Base-by-base conservation (phyloP, 1,140 invertebrate genomes). In the Bilobella aurantiaca region DNA sequence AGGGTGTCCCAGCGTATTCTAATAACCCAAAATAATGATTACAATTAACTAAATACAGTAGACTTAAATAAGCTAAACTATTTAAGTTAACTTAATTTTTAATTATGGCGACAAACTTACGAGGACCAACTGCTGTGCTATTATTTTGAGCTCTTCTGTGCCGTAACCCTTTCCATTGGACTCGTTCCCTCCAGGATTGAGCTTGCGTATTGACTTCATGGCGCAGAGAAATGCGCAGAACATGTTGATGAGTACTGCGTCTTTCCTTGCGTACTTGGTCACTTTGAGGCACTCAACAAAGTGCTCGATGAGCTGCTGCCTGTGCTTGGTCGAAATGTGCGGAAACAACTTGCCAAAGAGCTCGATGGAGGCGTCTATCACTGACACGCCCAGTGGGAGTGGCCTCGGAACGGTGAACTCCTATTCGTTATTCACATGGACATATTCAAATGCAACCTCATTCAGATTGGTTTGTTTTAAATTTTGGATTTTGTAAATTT, bases 161-260 rank as follows among this genome's bases (percentile, higher is more conserved):
- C 64, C 69, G 14, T 23, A 23, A 25, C 3, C 12, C 53, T 71
- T 68, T 8, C 56, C 61, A 37, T 66, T 64, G 1, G 60, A 30
- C 1, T 47, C 53, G 47, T 57, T 47, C n/a, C 21, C 58, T 0
- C 56, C 60, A 29, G 37, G 59, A 37, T n/a, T 62, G 5, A 71
- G 47, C 49, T 60, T 68, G 3, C 71, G 56, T 21, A 73, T 65
- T n/a, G 58, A 47, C 76, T 94, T 92, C 32, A 98, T 78, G 5
- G 93, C 91, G 73, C 89, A 87, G 25, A 98, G 78, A 1, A 98
- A 78, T 5, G 94, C 93, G 18, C 94, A 93, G 75, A 98, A 96
- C 57, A 98, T 89, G 77, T 99, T 99, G 78, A 96, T 90, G 76
- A 97, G 93, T 23, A 98, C 88, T 1, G 94, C 94, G 77, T 98